phyloP scores from a whole-genome alignment of 2,888 invertebrate species.

The Rosalia funebris region DNA sequence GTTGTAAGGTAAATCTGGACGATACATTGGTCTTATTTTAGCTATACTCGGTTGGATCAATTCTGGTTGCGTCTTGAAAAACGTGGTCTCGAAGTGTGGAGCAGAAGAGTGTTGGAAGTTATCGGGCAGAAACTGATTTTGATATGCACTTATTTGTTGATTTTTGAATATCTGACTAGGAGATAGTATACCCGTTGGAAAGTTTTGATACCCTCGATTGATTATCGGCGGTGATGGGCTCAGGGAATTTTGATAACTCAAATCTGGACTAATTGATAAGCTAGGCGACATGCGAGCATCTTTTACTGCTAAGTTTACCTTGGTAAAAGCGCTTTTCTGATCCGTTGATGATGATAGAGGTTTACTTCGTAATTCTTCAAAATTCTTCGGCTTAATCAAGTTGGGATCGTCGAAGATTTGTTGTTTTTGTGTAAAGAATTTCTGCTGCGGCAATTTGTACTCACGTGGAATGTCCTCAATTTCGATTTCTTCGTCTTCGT shows the following conservation, averaged over 20 bases:
- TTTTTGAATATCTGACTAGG: constrained; percentile 68
- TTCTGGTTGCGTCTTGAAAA: constrained; percentile 60
- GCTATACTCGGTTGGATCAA: constrained; percentile 62
- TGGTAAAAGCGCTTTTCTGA: constrained; percentile 84
- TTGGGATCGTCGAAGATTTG: constrained; percentile 71
- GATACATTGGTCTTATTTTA: constrained; percentile 70
- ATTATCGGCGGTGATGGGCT: constrained; percentile 75
- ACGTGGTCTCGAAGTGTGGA: constrained; percentile 53
- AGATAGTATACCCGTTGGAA: constrained; percentile 65
- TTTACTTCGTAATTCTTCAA: constrained; percentile 62
- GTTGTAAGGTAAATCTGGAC: constrained; percentile 68
- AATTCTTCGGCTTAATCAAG: constrained; percentile 65
- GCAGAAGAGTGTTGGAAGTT: constrained; percentile 55
- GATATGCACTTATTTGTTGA: constrained; percentile 63
- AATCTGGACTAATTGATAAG: constrained; percentile 80
- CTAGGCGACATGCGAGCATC: constrained; percentile 69
- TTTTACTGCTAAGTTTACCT: constrained; percentile 69
- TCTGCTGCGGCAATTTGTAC: constrained; percentile 45
- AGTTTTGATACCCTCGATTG: constrained; percentile 59
- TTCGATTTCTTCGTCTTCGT: constrained; percentile 60
- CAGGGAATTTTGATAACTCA: constrained; percentile 80
- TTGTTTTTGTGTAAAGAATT: constrained; percentile 64
- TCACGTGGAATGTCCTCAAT: constrained; percentile 51
- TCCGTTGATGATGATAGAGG: constrained; percentile 61
- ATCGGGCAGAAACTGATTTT: constrained; percentile 66